Evolutionary conservation across 2,888 invertebrate genomes (phyloP).

Genomic region (Eueremaeus valkanovi): DNA sequence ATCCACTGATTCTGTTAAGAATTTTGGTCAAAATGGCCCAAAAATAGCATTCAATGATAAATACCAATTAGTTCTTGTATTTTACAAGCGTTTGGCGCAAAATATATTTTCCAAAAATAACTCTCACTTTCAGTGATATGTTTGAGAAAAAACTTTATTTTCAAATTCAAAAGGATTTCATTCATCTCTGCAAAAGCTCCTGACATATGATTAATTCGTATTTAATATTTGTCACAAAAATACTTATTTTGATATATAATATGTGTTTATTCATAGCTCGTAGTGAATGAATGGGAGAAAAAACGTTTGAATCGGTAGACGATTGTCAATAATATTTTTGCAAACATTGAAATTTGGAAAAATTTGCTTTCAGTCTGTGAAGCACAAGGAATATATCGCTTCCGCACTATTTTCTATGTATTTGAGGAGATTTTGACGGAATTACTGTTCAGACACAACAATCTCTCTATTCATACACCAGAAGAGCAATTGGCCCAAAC

Average conservation of each 20-base stretch:
- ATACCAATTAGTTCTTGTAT: too few relatives aligned
- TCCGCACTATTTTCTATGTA: constrained; percentile 10
- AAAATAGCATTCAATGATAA: neutral
- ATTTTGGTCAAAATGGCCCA: neutral
- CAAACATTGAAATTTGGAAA: neutral
- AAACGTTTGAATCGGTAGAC: neutral
- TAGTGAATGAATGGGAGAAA: neutral
- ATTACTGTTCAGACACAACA: constrained; percentile 26
- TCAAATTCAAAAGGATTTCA: too few relatives aligned
- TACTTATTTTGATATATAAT: neutral
- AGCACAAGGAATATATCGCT: constrained; percentile 2
- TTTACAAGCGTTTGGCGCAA: neutral
- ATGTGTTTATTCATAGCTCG: neutral
- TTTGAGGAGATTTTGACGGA: constrained; percentile 19
- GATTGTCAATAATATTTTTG: neutral
- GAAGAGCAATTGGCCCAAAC: neutral
- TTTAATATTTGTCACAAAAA: too few relatives aligned
- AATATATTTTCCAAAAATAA: too few relatives aligned
- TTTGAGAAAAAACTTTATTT: too few relatives aligned
- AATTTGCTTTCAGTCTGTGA: neutral
- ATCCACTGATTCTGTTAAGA: constrained; percentile 13
- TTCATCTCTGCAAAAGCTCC: too few relatives aligned
- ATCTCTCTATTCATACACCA: neutral
- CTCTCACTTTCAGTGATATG: too few relatives aligned
- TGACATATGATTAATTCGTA: too few relatives aligned